A percentile compares a stretch with the other conserved stretches of the same genome.
Conservation (phyloP, 1,140 invertebrate species). For the Elysia chlorotica region DNA sequence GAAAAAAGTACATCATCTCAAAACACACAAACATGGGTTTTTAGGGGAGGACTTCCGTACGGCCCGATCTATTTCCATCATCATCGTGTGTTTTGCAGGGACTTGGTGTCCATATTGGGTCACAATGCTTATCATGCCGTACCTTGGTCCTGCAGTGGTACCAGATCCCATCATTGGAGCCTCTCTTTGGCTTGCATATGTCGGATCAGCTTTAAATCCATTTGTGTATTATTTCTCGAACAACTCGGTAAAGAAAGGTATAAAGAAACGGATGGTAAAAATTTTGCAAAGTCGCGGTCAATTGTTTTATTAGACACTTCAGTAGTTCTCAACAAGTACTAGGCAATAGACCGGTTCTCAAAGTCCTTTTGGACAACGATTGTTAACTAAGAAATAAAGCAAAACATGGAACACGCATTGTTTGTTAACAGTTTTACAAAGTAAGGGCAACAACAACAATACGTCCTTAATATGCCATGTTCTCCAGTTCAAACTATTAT, state of each 20-base stretch:
- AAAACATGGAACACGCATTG: too few relatives aligned
- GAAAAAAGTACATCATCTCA: not conserved
- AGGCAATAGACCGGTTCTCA: too few relatives aligned
- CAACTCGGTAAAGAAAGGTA: conserved; percentile 10
- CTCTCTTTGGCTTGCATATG: not conserved
- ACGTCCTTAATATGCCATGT: too few relatives aligned
- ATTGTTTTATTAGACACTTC: too few relatives aligned
- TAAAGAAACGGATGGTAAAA: not conserved
- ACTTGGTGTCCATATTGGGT: conserved; percentile 16
- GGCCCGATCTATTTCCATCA: not conserved
- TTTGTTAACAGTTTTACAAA: too few relatives aligned
- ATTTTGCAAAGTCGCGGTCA: not conserved
- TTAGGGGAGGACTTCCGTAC: conserved; percentile 6
- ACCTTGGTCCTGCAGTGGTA: not conserved
- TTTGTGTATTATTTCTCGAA: conserved; percentile 18
- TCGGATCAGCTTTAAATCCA: conserved; percentile 10
- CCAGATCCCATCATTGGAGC: not conserved
- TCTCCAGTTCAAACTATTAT: too few relatives aligned
- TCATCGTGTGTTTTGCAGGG: not conserved
- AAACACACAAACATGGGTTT: not conserved
- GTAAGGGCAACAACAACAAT: too few relatives aligned
- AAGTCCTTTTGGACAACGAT: too few relatives aligned
- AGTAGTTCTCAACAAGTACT: too few relatives aligned
- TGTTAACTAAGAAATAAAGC: too few relatives aligned
- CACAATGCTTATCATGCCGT: conserved; percentile 9